Base-by-base conservation (phyloP, 2,797 vertebrate species). In the Hoplostethus mediterraneus region DNA sequence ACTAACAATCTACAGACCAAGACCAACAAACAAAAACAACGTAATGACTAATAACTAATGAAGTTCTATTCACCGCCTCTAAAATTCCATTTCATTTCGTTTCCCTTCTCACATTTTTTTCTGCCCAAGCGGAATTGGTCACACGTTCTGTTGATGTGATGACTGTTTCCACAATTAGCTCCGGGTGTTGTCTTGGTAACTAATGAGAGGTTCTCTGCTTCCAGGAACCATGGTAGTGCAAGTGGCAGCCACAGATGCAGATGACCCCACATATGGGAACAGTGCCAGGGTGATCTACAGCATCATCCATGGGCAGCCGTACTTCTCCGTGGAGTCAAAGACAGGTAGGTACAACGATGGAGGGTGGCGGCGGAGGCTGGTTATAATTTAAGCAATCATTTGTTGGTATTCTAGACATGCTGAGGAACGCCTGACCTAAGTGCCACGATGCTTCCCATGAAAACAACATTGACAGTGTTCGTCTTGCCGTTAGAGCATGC, bases 241-340 rank as follows among this genome's bases (percentile, higher is more conserved):
- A 91, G 98, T 99, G 90, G 97, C 96, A 52, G 98, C 98, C 16
- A 98, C 98, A 0, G 98, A 98, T 85, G 97, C 96, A 1, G 97
- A 98, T 74, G 97, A 99, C 79, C 97, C 97, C 11, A 99, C 97
- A 0, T 99, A 99, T 0, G 98, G 98, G 67, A 98, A 98, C 93
- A 98, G 98, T 0, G 98, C 98, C 80, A 94, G 98, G 64, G 97
- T 99, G 69, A 94, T 98, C 55, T 99, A 99, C 93, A 99, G 97
- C 85, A 98, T 99, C 89, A 87, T 97, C 17, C 96, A 98, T 49
- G 98, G 98, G 48, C 98, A 99, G 79, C 98, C 98, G 0, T 99
- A 99, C 82, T 98, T 99, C 92, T 99, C 98, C 0, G 97, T 99
- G 93, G 98, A 98, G 77, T 97, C 98, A 48, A 98, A 97, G 88